Base-by-base conservation (phyloP, 2,888 invertebrate genomes). In the Dynastes maya region DNA sequence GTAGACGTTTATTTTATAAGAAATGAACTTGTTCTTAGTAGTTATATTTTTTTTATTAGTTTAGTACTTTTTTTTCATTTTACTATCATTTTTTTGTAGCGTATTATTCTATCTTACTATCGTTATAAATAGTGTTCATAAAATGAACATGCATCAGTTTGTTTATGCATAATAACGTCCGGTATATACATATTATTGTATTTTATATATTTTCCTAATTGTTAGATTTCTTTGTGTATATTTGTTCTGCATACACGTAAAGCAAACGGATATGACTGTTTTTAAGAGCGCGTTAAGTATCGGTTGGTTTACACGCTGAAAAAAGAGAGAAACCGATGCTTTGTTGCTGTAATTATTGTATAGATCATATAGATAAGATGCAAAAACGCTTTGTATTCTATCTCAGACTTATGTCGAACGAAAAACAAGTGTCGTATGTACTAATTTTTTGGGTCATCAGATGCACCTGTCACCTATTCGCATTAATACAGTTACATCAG, bases 261-360 rank as follows among this genome's bases (percentile, higher is more conserved):
- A 71, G 27, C n/a, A 49, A 51, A 72, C 72, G 40, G 53, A 53
- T 61, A 58, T 61, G 72, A 72, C 16, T 72, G 58, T 45, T 22
- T 49, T 49, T 49, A 16, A 68, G 27, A 11, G 49, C 9, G 67
- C 16, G 32, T n/a, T 16, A 40, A 16, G 16, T 16, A 72, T 58
- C 40, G 72, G 53, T 72, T 61, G 40, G 72, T 58, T 58, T 61
- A 40, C 13, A 61, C 29, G 27, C 6, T 11, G n/a, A 45, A 68
- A 51, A 65, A 65, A 71, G 16, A 65, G 4, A 65, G 45, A 63
- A 11, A 2, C 65, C 71, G 32, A 37, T 11, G 11, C 37, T 83
- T 85, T 84, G 83, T 85, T 84, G 83, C 84, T 85, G 85, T 85
- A 85, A 84, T 85, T 85, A 84, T 37, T 72, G 40, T 74, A 61